Evolutionary conservation across 2,888 invertebrate genomes (phyloP), one percentile per base, ranked within the genome.

Genomic region (Hypercompe scribonia): DNA sequence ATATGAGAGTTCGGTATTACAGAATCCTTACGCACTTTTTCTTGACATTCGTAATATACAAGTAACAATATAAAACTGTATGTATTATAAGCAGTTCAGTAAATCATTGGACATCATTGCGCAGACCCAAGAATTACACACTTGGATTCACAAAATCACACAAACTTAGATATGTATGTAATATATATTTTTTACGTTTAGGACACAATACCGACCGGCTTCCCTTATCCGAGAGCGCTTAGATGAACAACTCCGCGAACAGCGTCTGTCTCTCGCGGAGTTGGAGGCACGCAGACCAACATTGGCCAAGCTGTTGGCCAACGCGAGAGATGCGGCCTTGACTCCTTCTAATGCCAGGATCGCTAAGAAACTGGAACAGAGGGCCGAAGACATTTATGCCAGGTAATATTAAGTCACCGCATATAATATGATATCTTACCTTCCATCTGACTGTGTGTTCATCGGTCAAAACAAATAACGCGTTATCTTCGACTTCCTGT

Each of bases 181-280:
- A 11, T 36, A 21, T 10, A 21, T 46, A 46, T 21, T 21, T 54
- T 67, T 61, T 69, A 36, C 5, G 39, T 54, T 2, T 79, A 97
- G 97, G 88, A 96, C 96, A 73, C 96, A 98, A 86, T 96, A 97
- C 86, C 97, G 98, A 79, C 98, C 98, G 2, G 98, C 98, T 0
- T 99, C 99, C 7, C 95, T 99, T 2, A 97, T 98, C 81, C 97
- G 97, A 88, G 99, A 98, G 88, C 97, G 98, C 64, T 96, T 99
- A 18, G 98, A 98, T 88, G 98, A 99, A 87, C 99, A 99, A 92
- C 96, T 98, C 8, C 97, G 98, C 42, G 98, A 98, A 87, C 98
- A 99, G 81, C 97, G 98, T 82, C 96, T 98, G 33, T 96, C 98
- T 58, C 97, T 98, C 86, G 96, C 97, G 0, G 99, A 99, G 90